Base-by-base conservation (phyloP, 2,113 vertebrate genomes). In the Stictonetta naevosa region DNA sequence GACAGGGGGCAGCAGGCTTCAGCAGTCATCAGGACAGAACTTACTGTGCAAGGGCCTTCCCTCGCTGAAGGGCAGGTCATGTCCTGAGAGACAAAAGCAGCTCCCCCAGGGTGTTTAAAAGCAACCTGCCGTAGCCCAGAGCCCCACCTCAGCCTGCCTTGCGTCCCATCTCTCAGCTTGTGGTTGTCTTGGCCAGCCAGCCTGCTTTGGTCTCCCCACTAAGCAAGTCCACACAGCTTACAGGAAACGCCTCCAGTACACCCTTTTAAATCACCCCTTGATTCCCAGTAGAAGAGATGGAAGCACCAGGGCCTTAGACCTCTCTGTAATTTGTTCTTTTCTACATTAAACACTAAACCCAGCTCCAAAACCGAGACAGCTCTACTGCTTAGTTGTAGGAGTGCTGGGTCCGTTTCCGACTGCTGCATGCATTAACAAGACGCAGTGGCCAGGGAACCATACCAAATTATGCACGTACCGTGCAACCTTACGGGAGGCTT, bases 191-290 rank as follows among this genome's bases (percentile, higher is more conserved):
- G 76, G 44, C 42, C 20, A 60, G n/a, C 16, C 58, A 29, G n/a
- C n/a, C 33, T 36, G 10, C 14, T 55, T 55, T 40, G 52, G 50
- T 38, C 13, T 73, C 31, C 71, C 40, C 10, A 19, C 34, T 19
- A 40, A 6, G 8, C 19, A 52, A 29, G 34, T 38, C 58, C 16
- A 26, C 59, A 40, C 15, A 20, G 28, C 34, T 38, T 31, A 17
- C 14, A 63, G 26, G 58, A 21, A 38, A 42, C 23, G 46, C 44
- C 44, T 28, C n/a, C 8, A 10, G 50, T 46, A 78, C 23, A 52
- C 17, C 13, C 48, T 52, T 1, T 1, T 40, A 58, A 77, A 88
- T 25, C 28, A 59, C 40, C 0, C 0, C n/a, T 64, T 52, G 21
- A 67, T 59, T 66, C 67, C 6, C 31, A 79, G 40, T 18, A 53